Percentiles rank a stretch among this genome's conserved stretches.
Evolutionary conservation across 2,113 vertebrate genomes (phyloP).

Genomic region (Perca fluviatilis): DNA sequence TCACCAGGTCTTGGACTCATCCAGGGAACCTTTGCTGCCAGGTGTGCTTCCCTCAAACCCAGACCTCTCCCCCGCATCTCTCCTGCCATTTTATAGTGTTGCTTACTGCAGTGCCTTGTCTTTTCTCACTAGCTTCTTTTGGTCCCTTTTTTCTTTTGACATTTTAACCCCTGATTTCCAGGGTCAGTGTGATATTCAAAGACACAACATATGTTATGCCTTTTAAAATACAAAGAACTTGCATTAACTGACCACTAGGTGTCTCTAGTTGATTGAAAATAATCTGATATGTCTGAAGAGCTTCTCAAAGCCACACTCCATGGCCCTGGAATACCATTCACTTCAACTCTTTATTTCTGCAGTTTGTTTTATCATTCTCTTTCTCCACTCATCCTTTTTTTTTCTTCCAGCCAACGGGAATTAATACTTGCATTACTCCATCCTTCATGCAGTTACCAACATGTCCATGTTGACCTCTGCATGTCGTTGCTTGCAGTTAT

Average conservation of each 20-base stretch:
- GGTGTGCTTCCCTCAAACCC: slow-evolving; percentile 80
- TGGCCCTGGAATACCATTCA: slow-evolving; percentile 67
- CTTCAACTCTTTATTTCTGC: slow-evolving; percentile 47
- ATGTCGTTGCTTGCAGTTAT: slow-evolving; percentile 65
- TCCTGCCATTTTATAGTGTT: slow-evolving; percentile 39
- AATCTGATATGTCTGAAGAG: neutral
- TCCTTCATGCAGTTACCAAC: slow-evolving; percentile 35
- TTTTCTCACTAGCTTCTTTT: slow-evolving; percentile 29
- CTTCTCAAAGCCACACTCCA: neutral
- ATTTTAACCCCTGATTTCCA: slow-evolving; percentile 62
- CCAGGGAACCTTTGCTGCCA: slow-evolving; percentile 89
- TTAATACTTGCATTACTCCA: slow-evolving; percentile 2
- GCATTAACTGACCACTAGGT: slow-evolving; percentile 62
- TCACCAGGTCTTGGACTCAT: slow-evolving; percentile 88
- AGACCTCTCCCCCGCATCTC: slow-evolving; percentile 31
- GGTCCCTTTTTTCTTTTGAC: slow-evolving; percentile 30
- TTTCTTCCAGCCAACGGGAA: slow-evolving; percentile 28
- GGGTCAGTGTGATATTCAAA: slow-evolving; percentile 45
- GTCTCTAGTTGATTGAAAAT: slow-evolving; percentile 57
- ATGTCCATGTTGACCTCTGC: slow-evolving; percentile 39
- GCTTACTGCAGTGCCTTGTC: slow-evolving; percentile 37
- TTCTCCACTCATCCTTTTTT: slow-evolving; percentile 15
- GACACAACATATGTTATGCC: neutral
- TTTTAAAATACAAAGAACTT: slow-evolving; percentile 3
- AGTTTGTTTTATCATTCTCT: slow-evolving; percentile 35